Percentiles rank a stretch among this genome's conserved stretches.
Evolutionary conservation across 2,888 invertebrate species (phyloP).

Genomic region (Acutogordius australiensis): DNA sequence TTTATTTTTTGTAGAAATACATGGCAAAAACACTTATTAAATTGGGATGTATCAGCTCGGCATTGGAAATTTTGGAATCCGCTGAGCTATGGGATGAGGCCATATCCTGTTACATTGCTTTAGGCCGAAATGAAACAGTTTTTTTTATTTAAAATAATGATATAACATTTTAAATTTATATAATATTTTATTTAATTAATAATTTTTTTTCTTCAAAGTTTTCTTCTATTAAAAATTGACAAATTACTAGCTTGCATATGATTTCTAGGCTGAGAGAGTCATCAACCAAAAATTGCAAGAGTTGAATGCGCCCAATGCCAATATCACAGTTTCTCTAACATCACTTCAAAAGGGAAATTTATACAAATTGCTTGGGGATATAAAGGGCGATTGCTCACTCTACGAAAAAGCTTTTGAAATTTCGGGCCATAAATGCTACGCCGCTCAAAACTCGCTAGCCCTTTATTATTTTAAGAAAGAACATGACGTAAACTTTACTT

Average conservation of each 20-base stretch:
- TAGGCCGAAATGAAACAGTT: constrained; percentile 44
- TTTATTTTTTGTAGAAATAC: not conserved
- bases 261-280: too few relatives aligned
- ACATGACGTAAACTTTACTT: too few relatives aligned
- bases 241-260: too few relatives aligned
- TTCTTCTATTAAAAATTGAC: too few relatives aligned
- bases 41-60: constrained; percentile 22
- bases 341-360: constrained; percentile 50
- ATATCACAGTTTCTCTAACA: constrained; percentile 44
- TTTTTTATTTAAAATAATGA: too few relatives aligned
- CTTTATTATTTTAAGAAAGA: constrained; percentile 40
- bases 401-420: constrained; percentile 72
- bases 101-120: constrained; percentile 53
- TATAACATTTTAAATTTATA: too few relatives aligned
- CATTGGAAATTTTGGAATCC: constrained; percentile 24
- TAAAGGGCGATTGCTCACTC: constrained; percentile 41
- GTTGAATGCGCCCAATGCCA: constrained; percentile 31
- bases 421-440: constrained; percentile 45
- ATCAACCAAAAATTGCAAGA: too few relatives aligned
- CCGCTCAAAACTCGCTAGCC: constrained; percentile 65
- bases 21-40: constrained; percentile 20
- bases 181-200: too few relatives aligned
- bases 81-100: constrained; percentile 66
- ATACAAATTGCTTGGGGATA: constrained; percentile 68
- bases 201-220: too few relatives aligned